Conservation (phyloP, 2,888 invertebrate species). For the Pilophorus perplexus region DNA sequence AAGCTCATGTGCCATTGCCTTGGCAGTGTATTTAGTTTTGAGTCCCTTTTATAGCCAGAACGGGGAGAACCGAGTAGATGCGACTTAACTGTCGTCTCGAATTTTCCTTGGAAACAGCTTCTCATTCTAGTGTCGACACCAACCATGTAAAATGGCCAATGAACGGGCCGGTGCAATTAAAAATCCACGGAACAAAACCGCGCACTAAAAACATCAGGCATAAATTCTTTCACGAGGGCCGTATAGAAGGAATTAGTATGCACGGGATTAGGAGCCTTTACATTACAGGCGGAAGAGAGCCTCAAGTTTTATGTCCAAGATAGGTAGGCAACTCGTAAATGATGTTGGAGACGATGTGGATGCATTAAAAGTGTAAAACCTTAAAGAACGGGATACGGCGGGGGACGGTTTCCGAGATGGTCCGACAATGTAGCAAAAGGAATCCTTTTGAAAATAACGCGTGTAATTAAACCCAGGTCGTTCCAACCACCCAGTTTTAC, state of each 20-base stretch:
- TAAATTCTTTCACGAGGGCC: slow-evolving; percentile 6
- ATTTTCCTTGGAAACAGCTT: too few species aligned
- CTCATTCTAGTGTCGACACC: too few species aligned
- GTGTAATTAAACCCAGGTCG: slow-evolving; percentile 1
- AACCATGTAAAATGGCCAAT: too few species aligned
- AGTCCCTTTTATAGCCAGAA: too few species aligned
- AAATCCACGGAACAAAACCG: slow-evolving; percentile 1
- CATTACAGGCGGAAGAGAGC: slow-evolving; percentile 11
- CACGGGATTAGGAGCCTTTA: slow-evolving; percentile 21
- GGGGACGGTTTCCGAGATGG: background rate
- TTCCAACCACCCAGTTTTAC: background rate
- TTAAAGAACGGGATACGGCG: background rate
- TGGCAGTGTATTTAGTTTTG: too few species aligned
- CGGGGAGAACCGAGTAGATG: too few species aligned
- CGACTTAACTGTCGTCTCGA: too few species aligned
- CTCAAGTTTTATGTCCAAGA: slow-evolving; percentile 20
- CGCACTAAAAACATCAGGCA: slow-evolving; percentile 19
- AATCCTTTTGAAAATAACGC: background rate
- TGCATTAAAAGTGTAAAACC: slow-evolving; percentile 15
- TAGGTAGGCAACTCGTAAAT: slow-evolving; percentile 15
- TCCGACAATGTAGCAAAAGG: slow-evolving; percentile 15
- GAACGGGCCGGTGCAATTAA: slow-evolving; percentile 8
- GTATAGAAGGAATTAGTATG: slow-evolving; percentile 9
- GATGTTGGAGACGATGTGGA: background rate
- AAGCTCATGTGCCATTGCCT: too few species aligned